Evolutionary conservation across 1,140 invertebrate species (phyloP), one percentile per base, ranked within the genome.

Genomic region (Diorhabda elongata): DNA sequence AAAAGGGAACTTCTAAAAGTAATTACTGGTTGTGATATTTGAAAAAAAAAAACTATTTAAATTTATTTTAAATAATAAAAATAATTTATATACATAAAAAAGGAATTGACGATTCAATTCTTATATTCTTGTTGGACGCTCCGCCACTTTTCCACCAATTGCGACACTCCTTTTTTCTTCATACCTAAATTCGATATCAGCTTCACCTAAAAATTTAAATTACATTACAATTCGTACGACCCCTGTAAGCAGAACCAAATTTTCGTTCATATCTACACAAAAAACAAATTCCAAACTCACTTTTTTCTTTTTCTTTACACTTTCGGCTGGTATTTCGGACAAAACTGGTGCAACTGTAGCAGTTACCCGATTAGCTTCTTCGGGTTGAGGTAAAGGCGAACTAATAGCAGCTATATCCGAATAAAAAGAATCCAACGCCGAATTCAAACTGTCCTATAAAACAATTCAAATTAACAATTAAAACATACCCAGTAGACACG

Each of bases 131-230:
- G 84, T 76, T 91, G 89, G 61, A 89, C 87, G 72, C 87, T 88
- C 77, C 90, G 88, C 90, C 90, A 91, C 72, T 91, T 91, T 44
- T 89, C 87, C 2, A 91, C 89, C 77, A 91, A 82, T 52, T 85
- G 86, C 2, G 88, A 88, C 9, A 91, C 87, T 73, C 89, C 87
- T 76, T 91, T 91, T 74, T 91, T 90, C 77, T 91, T 91, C 76
- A 90, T 84, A 5, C 86, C 82, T 7, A 89, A 81, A 43, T 86
- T 86, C 67, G 82, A 79, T 11, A 79, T 77, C n/a, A 87, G 74
- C 78, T 88, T 89, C 3, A 84, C 71, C 87, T 89, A 58, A 64
- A 76, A 78, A 26, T 26, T 26, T 26, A 26, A 26, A 26, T 26
- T 26, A 26, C 26, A 26, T 26, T 26, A 26, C 26, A 26, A 2